These are phyloP conservation scores for Dynastes tityus DNA, from an alignment of 2,888 invertebrate genomes.

Conservation along the genomic window DNA sequence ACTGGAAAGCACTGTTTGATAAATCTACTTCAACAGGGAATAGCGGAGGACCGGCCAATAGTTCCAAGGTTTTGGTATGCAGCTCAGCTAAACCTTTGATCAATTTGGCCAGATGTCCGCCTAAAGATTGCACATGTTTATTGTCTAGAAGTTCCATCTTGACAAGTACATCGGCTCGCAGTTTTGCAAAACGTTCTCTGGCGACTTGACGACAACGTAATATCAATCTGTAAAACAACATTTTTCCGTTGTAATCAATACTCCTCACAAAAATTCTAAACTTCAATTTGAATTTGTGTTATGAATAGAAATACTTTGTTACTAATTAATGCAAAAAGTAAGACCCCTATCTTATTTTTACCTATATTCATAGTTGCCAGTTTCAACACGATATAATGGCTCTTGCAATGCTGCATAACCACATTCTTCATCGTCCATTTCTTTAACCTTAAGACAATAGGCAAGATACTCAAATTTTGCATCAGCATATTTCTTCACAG, in stretches of 20 bases:
- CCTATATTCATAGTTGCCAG: conserved; percentile 99
- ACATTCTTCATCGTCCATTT: conserved; percentile 99
- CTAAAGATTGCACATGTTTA: conserved; percentile 97
- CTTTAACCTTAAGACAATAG: conserved; percentile 99
- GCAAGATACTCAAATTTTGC: conserved; percentile 99
- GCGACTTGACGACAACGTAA: conserved; percentile 97
- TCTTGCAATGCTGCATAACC: conserved; percentile 94
- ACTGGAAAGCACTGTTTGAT: conserved; percentile 93
- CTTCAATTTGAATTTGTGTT: no score
- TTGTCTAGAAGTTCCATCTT: conserved; percentile 98
- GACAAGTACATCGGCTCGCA: conserved; percentile 93
- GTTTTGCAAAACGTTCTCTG: conserved; percentile 85
- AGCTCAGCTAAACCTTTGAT: conserved; percentile 84
- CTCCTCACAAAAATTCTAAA: no score
- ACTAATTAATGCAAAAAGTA: no score
- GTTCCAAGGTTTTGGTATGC: conserved; percentile 79
- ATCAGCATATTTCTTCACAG: conserved; percentile 98
- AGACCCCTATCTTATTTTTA: conserved; percentile 58
- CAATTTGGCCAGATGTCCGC: conserved; percentile 86
- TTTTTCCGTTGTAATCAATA: no score
- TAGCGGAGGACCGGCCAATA: conserved; percentile 83
- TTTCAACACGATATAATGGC: conserved; percentile 97
- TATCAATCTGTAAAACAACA: conserved; percentile 78
- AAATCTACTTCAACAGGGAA: conserved; percentile 98
- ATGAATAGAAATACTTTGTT: no score